These are phyloP conservation scores for Parapristionchus giblindavisi DNA, from an alignment of 2,888 invertebrate species.

Conservation along the genomic window DNA sequence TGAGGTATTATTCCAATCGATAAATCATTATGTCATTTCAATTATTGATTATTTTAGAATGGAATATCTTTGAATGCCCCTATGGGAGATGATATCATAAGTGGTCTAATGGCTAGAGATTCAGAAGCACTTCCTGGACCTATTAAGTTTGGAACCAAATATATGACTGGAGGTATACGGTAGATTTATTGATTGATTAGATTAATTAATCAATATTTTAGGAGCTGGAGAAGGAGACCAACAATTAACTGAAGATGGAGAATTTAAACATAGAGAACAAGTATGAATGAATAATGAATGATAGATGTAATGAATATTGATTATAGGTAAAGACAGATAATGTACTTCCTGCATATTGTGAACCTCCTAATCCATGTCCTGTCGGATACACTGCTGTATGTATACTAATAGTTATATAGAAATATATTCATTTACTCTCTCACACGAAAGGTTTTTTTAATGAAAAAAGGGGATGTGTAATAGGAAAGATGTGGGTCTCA, in stretches of 20 bases:
- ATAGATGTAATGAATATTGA: neutral
- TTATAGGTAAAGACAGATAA: slow-evolving; percentile 85
- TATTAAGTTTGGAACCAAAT: slow-evolving; percentile 62
- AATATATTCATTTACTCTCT: too few relatives aligned
- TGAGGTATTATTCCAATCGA: slow-evolving; percentile 11
- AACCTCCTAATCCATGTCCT: slow-evolving; percentile 98
- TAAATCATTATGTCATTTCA: neutral
- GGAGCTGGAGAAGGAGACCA: slow-evolving; percentile 84
- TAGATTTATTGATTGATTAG: neutral
- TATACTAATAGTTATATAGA: too few relatives aligned
- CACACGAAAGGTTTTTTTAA: too few relatives aligned
- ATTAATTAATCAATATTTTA: neutral
- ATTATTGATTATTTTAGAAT: slow-evolving; percentile 9
- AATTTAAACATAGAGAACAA: slow-evolving; percentile 66
- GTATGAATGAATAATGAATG: neutral
- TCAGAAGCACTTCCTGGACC: slow-evolving; percentile 61
- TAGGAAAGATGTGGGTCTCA: too few relatives aligned
- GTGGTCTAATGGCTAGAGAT: slow-evolving; percentile 64
- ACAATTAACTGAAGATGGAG: slow-evolving; percentile 73
- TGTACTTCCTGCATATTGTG: slow-evolving; percentile 94
- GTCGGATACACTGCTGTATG: slow-evolving; percentile 83
- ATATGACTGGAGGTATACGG: slow-evolving; percentile 59
- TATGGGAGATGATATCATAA: slow-evolving; percentile 61
- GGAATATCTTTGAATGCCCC: slow-evolving; percentile 41
- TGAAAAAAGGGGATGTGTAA: too few relatives aligned